Conservation (phyloP, 53 echinoderm and acorn worm species). For the Crossaster papposus region DNA sequence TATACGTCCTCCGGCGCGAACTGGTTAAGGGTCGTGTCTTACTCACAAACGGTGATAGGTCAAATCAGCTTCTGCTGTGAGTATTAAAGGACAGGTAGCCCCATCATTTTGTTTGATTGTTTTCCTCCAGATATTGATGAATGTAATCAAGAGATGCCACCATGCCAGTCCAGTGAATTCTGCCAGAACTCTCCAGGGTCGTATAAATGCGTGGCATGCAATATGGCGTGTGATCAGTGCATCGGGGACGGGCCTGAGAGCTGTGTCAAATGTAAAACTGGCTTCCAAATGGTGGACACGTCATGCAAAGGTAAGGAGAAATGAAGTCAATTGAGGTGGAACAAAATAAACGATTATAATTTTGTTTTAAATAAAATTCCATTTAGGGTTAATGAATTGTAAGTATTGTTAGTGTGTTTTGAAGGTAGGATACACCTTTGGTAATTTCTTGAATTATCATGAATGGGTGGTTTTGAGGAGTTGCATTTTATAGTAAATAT, state of each 20-base stretch:
- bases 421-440: too few relatives aligned
- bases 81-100: background rate
- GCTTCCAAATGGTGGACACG: conserved; percentile 82
- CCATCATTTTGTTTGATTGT: background rate
- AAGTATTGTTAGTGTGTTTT: too few relatives aligned
- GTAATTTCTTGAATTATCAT: too few relatives aligned
- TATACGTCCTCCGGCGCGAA: too few relatives aligned
- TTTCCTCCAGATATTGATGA: conserved; percentile 80
- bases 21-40: too few relatives aligned
- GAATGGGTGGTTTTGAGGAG: too few relatives aligned
- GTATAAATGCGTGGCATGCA: conserved; percentile 76
- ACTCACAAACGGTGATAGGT: too few relatives aligned
- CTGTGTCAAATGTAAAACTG: conserved; percentile 81
- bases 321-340: background rate
- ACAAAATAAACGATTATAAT: background rate
- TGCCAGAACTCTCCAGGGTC: conserved; percentile 90
- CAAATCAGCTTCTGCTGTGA: too few relatives aligned
- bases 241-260: conserved; percentile 79
- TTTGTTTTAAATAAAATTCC: too few relatives aligned
- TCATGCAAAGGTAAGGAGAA: conserved; percentile 76
- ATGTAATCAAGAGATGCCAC: conserved; percentile 64
- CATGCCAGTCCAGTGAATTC: conserved; percentile 72
- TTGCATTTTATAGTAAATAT: too few relatives aligned
- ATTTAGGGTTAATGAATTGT: too few relatives aligned
- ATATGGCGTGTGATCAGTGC: conserved; percentile 79